Conservation (phyloP, 1,140 invertebrate genomes). For the Gryllus bimaculatus region DNA sequence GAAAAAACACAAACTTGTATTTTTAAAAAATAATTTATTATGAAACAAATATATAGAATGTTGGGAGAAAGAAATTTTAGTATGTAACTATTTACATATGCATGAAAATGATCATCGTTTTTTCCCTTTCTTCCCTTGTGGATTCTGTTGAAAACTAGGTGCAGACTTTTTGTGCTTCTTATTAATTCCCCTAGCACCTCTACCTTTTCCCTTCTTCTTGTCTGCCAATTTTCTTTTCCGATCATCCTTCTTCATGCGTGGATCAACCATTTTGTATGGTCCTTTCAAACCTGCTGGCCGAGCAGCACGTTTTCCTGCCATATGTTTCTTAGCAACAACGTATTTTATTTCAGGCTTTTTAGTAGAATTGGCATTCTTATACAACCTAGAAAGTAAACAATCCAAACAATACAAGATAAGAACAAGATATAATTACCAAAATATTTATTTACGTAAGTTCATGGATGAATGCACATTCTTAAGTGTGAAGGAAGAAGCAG, state of each 20-base stretch:
- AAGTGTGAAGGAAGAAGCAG: too few relatives aligned
- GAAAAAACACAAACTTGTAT: too few relatives aligned
- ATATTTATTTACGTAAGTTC: background rate
- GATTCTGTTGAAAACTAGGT: too few relatives aligned
- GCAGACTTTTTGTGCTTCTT: too few relatives aligned
- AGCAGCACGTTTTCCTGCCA: conserved; percentile 59
- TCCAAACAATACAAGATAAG: conserved; percentile 18
- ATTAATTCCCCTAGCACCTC: background rate
- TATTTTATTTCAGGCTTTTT: conserved; percentile 88
- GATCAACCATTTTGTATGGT: conserved; percentile 89
- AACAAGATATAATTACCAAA: conserved; percentile 17
- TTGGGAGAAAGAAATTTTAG: too few relatives aligned
- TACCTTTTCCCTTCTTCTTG: conserved; percentile 34
- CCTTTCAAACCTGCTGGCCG: conserved; percentile 85
- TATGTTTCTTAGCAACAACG: conserved; percentile 87
- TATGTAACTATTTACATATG: too few relatives aligned
- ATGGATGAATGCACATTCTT: background rate
- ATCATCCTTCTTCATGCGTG: conserved; percentile 90
- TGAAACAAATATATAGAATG: too few relatives aligned
- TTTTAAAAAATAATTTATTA: too few relatives aligned
- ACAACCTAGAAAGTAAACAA: conserved; percentile 53
- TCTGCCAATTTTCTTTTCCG: conserved; percentile 55
- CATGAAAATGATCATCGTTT: too few relatives aligned
- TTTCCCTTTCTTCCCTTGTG: too few relatives aligned
- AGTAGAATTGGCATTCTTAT: conserved; percentile 78